Percentiles rank a stretch among this genome's conserved stretches.
These are phyloP conservation scores for Halictus quadricinctus DNA, from an alignment of 2,888 invertebrate genomes.

Conservation along the genomic window DNA sequence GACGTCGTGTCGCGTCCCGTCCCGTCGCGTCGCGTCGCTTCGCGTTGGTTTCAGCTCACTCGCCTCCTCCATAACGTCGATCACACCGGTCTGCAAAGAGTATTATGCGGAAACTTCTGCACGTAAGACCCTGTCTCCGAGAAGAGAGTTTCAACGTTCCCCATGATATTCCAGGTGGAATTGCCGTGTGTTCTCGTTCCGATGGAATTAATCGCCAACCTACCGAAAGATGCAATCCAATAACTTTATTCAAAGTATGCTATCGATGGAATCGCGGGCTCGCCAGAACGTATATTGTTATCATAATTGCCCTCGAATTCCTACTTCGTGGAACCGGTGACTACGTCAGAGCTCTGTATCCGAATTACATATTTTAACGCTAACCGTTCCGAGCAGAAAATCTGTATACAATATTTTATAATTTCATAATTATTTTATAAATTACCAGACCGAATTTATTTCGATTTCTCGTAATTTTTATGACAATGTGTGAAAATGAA, in stretches of 20 bases:
- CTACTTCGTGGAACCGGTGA: too few relatives aligned
- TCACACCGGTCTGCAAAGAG: conserved; percentile 3
- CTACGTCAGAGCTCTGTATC: neutral
- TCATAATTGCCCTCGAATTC: neutral
- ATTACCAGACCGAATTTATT: too few relatives aligned
- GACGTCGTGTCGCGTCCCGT: neutral
- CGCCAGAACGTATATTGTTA: neutral
- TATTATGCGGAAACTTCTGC: conserved; percentile 1
- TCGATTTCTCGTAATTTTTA: too few relatives aligned
- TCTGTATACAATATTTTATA: too few relatives aligned
- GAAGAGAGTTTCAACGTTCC: conserved; percentile 3
- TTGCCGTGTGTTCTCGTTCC: neutral
- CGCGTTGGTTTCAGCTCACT: neutral
- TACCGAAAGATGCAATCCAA: neutral
- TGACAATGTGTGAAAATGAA: too few relatives aligned
- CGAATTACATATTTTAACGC: neutral
- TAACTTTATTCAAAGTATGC: conserved; percentile 1
- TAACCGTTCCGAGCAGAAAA: too few relatives aligned
- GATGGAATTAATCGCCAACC: neutral
- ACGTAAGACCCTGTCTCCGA: neutral
- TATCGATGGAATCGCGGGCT: neutral
- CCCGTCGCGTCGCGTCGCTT: neutral
- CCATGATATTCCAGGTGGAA: neutral
- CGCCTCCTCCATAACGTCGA: conserved; percentile 4
- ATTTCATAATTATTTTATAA: too few relatives aligned